phyloP scores from a whole-genome alignment of 2,113 vertebrate genomes.

The Equus przewalskii region DNA sequence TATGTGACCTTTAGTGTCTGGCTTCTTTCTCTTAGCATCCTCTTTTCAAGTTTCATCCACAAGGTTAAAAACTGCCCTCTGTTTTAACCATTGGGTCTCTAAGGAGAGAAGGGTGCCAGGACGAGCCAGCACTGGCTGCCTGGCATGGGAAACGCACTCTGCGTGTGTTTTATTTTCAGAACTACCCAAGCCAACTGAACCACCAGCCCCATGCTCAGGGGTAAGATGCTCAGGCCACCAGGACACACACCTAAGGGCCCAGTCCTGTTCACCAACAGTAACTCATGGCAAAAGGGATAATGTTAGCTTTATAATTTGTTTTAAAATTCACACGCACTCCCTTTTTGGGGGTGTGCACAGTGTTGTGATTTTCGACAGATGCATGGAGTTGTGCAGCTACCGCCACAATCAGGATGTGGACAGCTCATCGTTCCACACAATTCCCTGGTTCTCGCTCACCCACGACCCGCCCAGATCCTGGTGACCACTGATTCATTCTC shows the following conservation, averaged over 20 bases:
- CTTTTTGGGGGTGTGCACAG: too few species aligned
- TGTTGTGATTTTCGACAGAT: background rate
- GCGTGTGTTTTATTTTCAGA: background rate
- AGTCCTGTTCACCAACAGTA: background rate
- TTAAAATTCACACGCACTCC: background rate
- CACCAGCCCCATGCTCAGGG: background rate
- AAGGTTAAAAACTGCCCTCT: background rate
- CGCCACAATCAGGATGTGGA: background rate
- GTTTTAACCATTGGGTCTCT: background rate
- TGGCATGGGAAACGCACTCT: background rate
- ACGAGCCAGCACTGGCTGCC: background rate
- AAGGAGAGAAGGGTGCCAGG: background rate
- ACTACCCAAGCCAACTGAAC: background rate
- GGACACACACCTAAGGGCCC: background rate
- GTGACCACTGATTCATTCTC: background rate
- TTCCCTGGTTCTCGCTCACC: background rate
- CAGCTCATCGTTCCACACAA: background rate
- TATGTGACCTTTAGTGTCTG: background rate
- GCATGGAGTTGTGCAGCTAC: background rate
- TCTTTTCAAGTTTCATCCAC: background rate
- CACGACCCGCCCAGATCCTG: background rate
- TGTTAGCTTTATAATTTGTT: background rate
- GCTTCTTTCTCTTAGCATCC: background rate
- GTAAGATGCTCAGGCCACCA: background rate
- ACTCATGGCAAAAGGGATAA: fast-evolving